These are phyloP conservation scores for Petaurus breviceps DNA, from an alignment of 2,113 vertebrate genomes.

Conservation along the genomic window DNA sequence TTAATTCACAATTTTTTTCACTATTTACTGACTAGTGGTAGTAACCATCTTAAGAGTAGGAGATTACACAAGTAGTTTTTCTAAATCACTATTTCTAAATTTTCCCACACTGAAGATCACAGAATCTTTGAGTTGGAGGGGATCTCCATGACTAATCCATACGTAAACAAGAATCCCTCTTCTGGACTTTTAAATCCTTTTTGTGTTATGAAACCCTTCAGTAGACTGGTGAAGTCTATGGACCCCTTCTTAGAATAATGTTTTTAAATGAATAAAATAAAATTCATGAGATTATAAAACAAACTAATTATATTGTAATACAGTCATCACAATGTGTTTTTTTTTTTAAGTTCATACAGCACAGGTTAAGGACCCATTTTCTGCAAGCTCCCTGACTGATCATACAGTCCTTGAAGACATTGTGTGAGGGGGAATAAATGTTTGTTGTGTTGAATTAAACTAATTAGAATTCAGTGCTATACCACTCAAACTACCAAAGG, in stretches of 20 bases:
- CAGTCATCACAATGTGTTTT: background rate
- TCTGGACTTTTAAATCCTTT: background rate
- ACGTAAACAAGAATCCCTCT: background rate
- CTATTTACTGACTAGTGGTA: constrained; percentile 27
- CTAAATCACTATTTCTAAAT: constrained; percentile 2
- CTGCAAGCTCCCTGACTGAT: background rate
- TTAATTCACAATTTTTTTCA: constrained; percentile 2
- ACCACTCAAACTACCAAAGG: background rate
- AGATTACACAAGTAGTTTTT: background rate
- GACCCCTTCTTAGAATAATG: background rate
- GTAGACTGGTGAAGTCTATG: background rate
- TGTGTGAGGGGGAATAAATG: background rate
- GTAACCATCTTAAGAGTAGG: background rate
- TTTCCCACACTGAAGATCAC: background rate
- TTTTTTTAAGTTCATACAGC: background rate
- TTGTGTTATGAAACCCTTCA: background rate
- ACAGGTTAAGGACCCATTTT: background rate
- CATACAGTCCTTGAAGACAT: background rate
- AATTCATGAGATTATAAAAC: background rate
- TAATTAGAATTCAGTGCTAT: background rate
- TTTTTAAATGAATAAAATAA: background rate
- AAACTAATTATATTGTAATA: background rate
- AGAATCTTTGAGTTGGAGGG: background rate
- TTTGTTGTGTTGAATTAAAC: background rate
- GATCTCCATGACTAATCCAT: background rate